A percentile compares a stretch with the other conserved stretches of the same genome.
These are phyloP conservation scores for Drosophila sp. DNA, from an alignment of 1,140 invertebrate genomes.

Conservation along the genomic window DNA sequence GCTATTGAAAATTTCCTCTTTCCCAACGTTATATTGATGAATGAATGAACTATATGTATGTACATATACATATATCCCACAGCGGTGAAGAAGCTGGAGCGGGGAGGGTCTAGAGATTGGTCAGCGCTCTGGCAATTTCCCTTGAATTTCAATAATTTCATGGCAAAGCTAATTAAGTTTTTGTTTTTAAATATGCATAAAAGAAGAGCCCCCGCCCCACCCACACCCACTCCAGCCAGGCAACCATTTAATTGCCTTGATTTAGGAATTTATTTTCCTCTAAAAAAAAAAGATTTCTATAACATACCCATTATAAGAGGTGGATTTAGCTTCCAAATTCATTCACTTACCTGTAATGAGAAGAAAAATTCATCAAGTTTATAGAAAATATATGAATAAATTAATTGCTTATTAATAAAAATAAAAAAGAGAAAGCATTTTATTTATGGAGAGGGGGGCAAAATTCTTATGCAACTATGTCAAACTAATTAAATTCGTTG, in stretches of 20 bases:
- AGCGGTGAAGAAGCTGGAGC: not conserved
- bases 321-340: not conserved
- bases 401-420: not conserved
- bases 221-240: not conserved
- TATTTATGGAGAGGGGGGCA: not conserved
- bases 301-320: not conserved
- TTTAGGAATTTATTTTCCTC: not conserved
- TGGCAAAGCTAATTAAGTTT: constrained; percentile 50
- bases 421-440: not conserved
- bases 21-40: constrained; percentile 44
- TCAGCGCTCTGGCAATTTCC: constrained; percentile 48
- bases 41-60: constrained; percentile 15
- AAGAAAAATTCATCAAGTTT: not conserved
- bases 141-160: constrained; percentile 42
- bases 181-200: constrained; percentile 19
- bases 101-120: constrained; percentile 24
- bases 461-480: not conserved
- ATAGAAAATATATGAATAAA: not conserved
- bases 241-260: constrained; percentile 32
- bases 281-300: not conserved
- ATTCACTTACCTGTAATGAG: constrained; percentile 44
- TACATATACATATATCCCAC: not conserved
- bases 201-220: constrained; percentile 2
- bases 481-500: constrained; percentile 8
- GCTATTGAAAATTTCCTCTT: constrained; percentile 60